Base-by-base conservation (phyloP, 2,888 invertebrate genomes). In the Sesamia inferens region DNA sequence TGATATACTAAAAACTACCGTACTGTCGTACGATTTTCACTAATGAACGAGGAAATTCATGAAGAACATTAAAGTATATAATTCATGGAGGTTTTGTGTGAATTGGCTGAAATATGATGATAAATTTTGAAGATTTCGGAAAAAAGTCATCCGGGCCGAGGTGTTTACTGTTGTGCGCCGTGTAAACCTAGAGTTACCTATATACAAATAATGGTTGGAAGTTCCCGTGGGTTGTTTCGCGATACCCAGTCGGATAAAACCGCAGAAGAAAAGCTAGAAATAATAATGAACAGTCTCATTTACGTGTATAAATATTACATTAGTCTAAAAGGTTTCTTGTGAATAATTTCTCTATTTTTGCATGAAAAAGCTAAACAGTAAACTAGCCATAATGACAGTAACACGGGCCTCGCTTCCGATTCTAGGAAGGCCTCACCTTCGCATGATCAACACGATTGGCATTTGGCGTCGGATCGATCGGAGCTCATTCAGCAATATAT, bases 371-470 rank as follows among this genome's bases (percentile, higher is more conserved):
- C 7, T 48, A 31, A 48, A n/a, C 8, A 31, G 5, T 51, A 39
- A 66, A 61, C 16, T 62, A 57, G n/a, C 14, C 5, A 42, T 61
- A 22, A 66, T 66, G 59, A 63, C 42, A 42, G 16, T n/a, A n/a
- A n/a, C n/a, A n/a, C n/a, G 68, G 63, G 47, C 31, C 31, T 47
- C 62, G 57, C 14, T 80, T 68, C 58, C 42, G 16, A 74, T 78
- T 78, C 80, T 59, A 48, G 8, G 68, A 80, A 80, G 51, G 22
- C 3, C 19, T 24, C 62, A 24, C 54, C 64, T 79, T 74, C 74
- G 57, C 19, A 44, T 58, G 55, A 68, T 64, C 67, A 47, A 68
- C 67, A 74, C 54, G 58, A 74, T 74, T 64, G 58, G 61, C 62
- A 74, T 59, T 80, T 55, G 63, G n/a, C 24, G 31, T 39, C 16